A percentile compares a stretch with the other conserved stretches of the same genome.
Evolutionary conservation across 2,888 invertebrate species (phyloP).

Genomic region (Cheilosia vernalis): DNA sequence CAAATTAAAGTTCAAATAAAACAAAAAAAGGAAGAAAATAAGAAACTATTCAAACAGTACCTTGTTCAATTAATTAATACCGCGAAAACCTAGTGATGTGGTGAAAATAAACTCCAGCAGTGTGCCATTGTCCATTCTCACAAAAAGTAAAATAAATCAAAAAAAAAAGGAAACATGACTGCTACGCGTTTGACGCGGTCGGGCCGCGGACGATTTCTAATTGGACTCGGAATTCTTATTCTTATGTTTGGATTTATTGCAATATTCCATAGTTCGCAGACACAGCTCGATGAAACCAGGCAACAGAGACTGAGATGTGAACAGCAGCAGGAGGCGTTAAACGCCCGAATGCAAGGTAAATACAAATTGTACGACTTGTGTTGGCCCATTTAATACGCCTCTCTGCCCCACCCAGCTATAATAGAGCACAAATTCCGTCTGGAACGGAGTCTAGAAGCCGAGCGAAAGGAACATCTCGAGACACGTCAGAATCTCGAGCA

Average conservation of each 20-base stretch:
- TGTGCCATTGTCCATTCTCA: constrained; percentile 11
- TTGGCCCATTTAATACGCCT: constrained; percentile 59
- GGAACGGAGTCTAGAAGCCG: constrained; percentile 85
- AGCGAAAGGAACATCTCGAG: constrained; percentile 85
- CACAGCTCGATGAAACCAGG: constrained; percentile 85
- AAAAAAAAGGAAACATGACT: constrained; percentile 81
- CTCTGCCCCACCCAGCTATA: constrained; percentile 83
- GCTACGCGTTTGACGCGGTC: constrained; percentile 85
- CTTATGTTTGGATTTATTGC: constrained; percentile 85
- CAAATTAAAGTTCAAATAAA: background rate
- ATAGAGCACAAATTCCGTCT: constrained; percentile 85
- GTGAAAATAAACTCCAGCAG: constrained; percentile 4
- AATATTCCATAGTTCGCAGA: constrained; percentile 85
- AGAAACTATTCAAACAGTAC: background rate
- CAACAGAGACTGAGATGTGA: constrained; percentile 85
- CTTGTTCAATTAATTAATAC: background rate
- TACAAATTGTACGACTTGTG: background rate
- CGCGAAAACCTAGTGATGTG: constrained; percentile 34
- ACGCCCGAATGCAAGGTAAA: constrained; percentile 86
- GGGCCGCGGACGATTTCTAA: constrained; percentile 85
- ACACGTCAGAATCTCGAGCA: constrained; percentile 84
- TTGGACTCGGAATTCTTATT: constrained; percentile 84
- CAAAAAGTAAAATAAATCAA: too few species aligned
- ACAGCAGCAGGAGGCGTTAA: constrained; percentile 86
- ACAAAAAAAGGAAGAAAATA: background rate